Evolutionary conservation across 2,797 vertebrate genomes (phyloP).

Genomic region (Coregonus sp.): DNA sequence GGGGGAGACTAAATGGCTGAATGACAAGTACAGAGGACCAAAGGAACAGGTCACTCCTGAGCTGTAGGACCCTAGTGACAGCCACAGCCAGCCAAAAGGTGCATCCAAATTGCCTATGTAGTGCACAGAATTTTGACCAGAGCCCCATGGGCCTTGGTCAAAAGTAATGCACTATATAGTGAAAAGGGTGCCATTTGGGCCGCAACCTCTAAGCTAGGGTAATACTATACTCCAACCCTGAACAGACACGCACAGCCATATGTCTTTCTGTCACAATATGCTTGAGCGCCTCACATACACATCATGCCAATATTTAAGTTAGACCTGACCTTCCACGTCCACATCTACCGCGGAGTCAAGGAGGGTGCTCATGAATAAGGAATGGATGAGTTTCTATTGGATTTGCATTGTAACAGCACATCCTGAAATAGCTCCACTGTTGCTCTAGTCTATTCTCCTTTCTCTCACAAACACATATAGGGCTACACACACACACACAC

Average conservation of each 20-base stretch:
- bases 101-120: not conserved
- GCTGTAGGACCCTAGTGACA: constrained; percentile 51
- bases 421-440: constrained; percentile 9
- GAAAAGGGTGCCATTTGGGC: not conserved
- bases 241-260: constrained; percentile 41
- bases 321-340: constrained; percentile 33
- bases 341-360: constrained; percentile 28
- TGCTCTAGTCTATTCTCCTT: not conserved
- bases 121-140: no score
- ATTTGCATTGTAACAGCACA: constrained; percentile 37
- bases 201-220: constrained; percentile 18
- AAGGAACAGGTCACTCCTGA: constrained; percentile 35
- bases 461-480: not conserved
- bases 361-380: constrained; percentile 35
- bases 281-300: constrained; percentile 16
- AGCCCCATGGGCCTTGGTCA: no score
- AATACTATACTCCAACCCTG: constrained; percentile 39
- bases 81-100: not conserved
- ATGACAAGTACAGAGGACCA: constrained; percentile 40
- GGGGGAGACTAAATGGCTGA: constrained; percentile 39
- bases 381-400: constrained; percentile 30
- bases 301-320: constrained; percentile 44
- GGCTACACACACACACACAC: not conserved
- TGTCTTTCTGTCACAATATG: constrained; percentile 42
- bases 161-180: no score